A percentile compares a stretch with the other conserved stretches of the same genome.
These are phyloP conservation scores for Solen grandis DNA, from an alignment of 1,140 invertebrate genomes.

Conservation along the genomic window DNA sequence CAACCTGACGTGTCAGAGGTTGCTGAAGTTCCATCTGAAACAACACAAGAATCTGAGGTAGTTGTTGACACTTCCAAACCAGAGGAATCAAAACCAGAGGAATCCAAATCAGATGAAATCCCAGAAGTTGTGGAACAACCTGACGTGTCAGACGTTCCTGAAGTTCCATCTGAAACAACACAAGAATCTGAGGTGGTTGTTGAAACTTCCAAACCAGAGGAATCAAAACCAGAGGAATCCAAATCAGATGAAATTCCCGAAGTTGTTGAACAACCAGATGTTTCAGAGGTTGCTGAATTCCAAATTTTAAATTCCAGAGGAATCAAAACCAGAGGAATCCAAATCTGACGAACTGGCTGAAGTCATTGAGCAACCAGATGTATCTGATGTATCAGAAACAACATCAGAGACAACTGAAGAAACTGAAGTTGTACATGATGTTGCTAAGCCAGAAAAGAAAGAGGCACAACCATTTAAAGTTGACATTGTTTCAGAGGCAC, in stretches of 20 bases:
- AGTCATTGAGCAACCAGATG: conserved; percentile 44
- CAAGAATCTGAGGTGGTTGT: conserved; percentile 54
- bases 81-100: conserved; percentile 48
- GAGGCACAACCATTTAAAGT: conserved; percentile 58
- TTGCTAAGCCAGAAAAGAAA: conserved; percentile 53
- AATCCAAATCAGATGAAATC: conserved; percentile 54
- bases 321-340: conserved; percentile 55
- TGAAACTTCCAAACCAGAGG: conserved; percentile 53
- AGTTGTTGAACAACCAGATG: conserved; percentile 55
- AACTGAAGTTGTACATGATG: conserved; percentile 60
- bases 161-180: conserved; percentile 48
- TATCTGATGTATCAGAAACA: conserved; percentile 31
- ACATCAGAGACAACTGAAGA: conserved; percentile 26
- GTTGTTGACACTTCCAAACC: conserved; percentile 57
- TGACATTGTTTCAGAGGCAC: conserved; percentile 45
- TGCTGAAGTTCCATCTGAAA: conserved; percentile 23
- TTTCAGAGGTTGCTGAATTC: conserved; percentile 56
- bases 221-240: conserved; percentile 54
- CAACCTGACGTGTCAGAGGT: conserved; percentile 42
- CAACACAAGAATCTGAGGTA: conserved; percentile 55
- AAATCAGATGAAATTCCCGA: conserved; percentile 57
- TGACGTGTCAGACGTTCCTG: conserved; percentile 57
- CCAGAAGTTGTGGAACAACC: conserved; percentile 55
- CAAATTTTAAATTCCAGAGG: conserved; percentile 42
- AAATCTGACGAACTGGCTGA: conserved; percentile 59